Evolutionary conservation across 2,797 vertebrate species (phyloP), one percentile per base, ranked within the genome.

Genomic region (Lagorchestes hirsutus): DNA sequence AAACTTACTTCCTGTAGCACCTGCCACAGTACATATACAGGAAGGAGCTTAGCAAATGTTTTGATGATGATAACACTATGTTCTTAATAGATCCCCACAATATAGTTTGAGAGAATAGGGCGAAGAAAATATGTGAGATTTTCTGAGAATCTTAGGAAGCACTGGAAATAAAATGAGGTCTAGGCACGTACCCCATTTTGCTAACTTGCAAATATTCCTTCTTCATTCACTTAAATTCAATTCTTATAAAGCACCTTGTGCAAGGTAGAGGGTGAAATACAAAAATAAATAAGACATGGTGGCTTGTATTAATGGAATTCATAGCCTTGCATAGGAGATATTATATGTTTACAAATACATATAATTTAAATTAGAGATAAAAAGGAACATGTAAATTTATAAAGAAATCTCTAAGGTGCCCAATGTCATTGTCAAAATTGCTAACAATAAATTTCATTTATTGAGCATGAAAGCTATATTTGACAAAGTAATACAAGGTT

Each of bases 31-130:
- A 0, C 82, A 94, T 95, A n/a, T 74, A n/a, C 12, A 59, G 10
- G 90, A 24, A 67, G 40, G 59, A 18, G 24, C 18, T 93, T 90
- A 52, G 6, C 34, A 54, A 91, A 29, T 67, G 11, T 24, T 90
- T 56, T 91, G 56, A 46, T 94, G 28, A 50, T 93, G 92, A 94
- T 92, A 40, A 92, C 95, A 94, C 46, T 52, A 54, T 94, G 90
- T 62, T 34, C 87, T 0, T 57, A 34, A 91, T 40, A 91, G 50
- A 54, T 46, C 31, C n/a, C 58, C 95, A 34, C 92, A 94, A 62
- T 29, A 46, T 16, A 52, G 0, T 90, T 59, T 87, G 31, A 55
- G 54, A 96, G 95, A 95, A 0, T 13, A 46, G 91, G 57, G 14
- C 29, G 92, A 58, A 58, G 54, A 92, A 57, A 59, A 27, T 57